These are phyloP conservation scores for Pachyuromys duprasi DNA, from an alignment of 2,797 vertebrate species.

Conservation along the genomic window DNA sequence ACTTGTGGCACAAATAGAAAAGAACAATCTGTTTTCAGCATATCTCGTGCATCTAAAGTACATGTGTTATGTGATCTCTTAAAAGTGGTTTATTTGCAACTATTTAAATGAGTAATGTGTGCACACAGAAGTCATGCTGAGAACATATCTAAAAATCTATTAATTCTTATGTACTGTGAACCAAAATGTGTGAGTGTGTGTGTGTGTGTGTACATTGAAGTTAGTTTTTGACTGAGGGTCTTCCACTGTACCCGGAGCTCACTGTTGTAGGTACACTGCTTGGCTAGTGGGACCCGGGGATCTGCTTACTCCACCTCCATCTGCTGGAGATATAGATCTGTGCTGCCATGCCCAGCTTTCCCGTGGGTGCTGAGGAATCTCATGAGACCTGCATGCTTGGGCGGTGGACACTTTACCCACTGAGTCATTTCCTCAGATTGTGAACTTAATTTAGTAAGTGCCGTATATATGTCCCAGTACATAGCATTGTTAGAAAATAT, in stretches of 20 bases:
- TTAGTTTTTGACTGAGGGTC: not conserved
- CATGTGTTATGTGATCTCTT: not conserved
- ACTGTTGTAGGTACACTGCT: not conserved
- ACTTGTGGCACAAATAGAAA: conserved; percentile 13
- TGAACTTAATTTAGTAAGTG: not conserved
- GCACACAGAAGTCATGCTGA: not conserved
- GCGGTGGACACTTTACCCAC: not conserved
- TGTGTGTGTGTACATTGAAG: not conserved
- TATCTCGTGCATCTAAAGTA: not conserved
- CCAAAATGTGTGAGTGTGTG: not conserved
- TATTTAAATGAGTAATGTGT: conserved; percentile 1
- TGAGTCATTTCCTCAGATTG: not conserved
- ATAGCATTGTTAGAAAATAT: not conserved
- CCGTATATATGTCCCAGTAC: conserved; percentile 3
- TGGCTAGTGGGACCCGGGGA: not conserved
- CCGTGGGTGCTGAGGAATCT: not conserved
- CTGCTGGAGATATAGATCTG: not conserved
- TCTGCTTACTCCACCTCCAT: not conserved
- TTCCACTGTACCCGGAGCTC: not conserved
- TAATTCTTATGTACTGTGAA: not conserved
- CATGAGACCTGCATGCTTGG: not conserved
- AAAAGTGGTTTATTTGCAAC: not conserved
- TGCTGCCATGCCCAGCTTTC: not conserved
- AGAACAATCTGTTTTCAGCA: not conserved
- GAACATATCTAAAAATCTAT: not conserved